A percentile compares a stretch with the other conserved stretches of the same genome.
Conservation (phyloP, 1,140 invertebrate species). For the Trichoplusia ni region DNA sequence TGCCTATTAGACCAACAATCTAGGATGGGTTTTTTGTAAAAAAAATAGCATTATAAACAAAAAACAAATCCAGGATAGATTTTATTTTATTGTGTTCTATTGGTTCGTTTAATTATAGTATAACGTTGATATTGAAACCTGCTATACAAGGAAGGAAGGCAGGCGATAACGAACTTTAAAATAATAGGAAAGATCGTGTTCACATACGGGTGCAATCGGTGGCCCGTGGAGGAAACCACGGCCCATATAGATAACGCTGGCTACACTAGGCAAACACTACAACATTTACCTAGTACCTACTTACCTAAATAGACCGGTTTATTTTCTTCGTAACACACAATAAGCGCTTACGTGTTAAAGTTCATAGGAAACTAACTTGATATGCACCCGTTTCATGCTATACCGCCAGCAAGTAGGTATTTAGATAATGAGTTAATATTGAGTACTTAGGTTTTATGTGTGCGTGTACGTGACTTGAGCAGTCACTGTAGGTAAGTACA, state of each 20-base stretch:
- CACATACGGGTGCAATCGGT: conserved; percentile 47
- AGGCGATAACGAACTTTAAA: background rate
- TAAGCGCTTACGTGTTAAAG: background rate
- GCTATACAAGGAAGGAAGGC: no score
- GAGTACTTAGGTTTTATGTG: no score
- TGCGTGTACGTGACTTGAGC: no score
- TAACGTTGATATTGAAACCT: no score
- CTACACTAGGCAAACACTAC: conserved; percentile 51
- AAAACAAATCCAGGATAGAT: no score
- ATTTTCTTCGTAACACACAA: conserved; percentile 17
- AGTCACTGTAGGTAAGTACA: no score
- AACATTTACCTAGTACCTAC: conserved; percentile 49
- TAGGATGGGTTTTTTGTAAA: no score
- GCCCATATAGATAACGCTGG: conserved; percentile 70
- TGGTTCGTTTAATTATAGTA: no score
- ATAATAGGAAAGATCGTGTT: conserved; percentile 1
- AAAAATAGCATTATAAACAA: no score
- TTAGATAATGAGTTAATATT: background rate
- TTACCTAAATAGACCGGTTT: conserved; percentile 22
- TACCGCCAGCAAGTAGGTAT: background rate
- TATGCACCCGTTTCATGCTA: background rate
- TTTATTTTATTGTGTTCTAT: no score
- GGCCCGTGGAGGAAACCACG: conserved; percentile 69
- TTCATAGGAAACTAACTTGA: background rate
- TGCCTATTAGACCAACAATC: no score